Conservation (phyloP, 2,797 vertebrate genomes). For the Sebastes kiyomatsui region DNA sequence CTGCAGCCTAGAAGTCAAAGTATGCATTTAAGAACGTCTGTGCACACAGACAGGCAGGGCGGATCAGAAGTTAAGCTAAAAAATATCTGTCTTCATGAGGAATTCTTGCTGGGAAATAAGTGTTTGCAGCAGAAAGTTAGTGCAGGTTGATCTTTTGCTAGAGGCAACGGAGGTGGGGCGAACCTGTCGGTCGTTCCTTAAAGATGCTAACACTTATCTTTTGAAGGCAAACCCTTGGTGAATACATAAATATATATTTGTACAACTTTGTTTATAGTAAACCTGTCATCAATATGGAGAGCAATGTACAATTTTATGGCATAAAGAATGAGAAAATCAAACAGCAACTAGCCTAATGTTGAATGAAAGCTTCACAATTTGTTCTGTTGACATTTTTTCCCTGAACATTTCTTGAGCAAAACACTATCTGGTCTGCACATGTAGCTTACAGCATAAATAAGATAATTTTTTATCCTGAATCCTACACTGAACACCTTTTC, state of each 20-base stretch:
- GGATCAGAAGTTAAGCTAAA: slow-evolving; percentile 3
- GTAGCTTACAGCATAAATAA: not conserved
- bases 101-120: slow-evolving; percentile 26
- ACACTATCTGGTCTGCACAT: slow-evolving; percentile 15
- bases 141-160: slow-evolving; percentile 40
- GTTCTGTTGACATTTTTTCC: slow-evolving; percentile 61
- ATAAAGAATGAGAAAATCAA: not conserved
- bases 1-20: slow-evolving; percentile 16
- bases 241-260: slow-evolving; percentile 65
- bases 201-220: slow-evolving; percentile 34
- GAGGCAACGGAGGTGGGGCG: slow-evolving; percentile 68
- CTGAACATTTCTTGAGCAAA: slow-evolving; percentile 46
- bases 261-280: slow-evolving; percentile 36
- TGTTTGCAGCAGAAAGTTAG: slow-evolving; percentile 49
- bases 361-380: slow-evolving; percentile 36
- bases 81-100: slow-evolving; percentile 27
- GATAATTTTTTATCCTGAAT: slow-evolving; percentile 17
- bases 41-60: slow-evolving; percentile 2
- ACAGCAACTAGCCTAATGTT: not conserved
- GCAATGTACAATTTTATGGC: slow-evolving; percentile 16
- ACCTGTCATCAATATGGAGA: slow-evolving; percentile 13
- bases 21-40: not conserved
- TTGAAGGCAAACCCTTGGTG: slow-evolving; percentile 77
- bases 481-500: slow-evolving; percentile 5
- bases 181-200: slow-evolving; percentile 38